These are phyloP conservation scores for Drosophila parabipectinata DNA, from an alignment of 1,140 invertebrate species.

Conservation along the genomic window DNA sequence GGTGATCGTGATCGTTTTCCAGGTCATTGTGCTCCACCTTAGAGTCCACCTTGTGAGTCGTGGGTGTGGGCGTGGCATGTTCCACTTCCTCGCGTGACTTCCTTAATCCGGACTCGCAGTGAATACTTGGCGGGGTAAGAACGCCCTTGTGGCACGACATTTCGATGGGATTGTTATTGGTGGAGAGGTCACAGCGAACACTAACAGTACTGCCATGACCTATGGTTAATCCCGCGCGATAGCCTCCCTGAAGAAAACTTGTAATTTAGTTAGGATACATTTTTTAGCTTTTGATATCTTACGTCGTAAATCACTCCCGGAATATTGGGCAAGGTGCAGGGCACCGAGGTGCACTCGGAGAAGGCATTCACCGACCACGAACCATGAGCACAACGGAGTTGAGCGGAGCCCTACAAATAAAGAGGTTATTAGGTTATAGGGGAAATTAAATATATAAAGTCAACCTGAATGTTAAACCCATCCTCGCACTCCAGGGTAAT, in stretches of 20 bases:
- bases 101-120: slow-evolving; percentile 84
- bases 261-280: not conserved
- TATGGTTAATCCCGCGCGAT: slow-evolving; percentile 90
- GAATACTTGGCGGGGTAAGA: slow-evolving; percentile 86
- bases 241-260: slow-evolving; percentile 85
- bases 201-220: slow-evolving; percentile 90
- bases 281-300: not conserved
- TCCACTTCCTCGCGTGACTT: slow-evolving; percentile 75
- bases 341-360: slow-evolving; percentile 91
- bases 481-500: slow-evolving; percentile 82
- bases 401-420: slow-evolving; percentile 86
- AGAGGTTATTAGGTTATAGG: not conserved
- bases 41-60: slow-evolving; percentile 41
- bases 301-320: slow-evolving; percentile 89
- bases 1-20: slow-evolving; percentile 74
- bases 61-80: slow-evolving; percentile 41
- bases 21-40: slow-evolving; percentile 82
- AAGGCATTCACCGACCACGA: slow-evolving; percentile 90
- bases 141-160: slow-evolving; percentile 89
- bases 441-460: no score
- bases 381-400: slow-evolving; percentile 90
- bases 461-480: slow-evolving; percentile 79
- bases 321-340: slow-evolving; percentile 90
- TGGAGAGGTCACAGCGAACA: slow-evolving; percentile 87
- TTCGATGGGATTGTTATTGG: slow-evolving; percentile 77